These are phyloP conservation scores for Calameuta pallipes DNA, from an alignment of 2,888 invertebrate species.

Conservation along the genomic window DNA sequence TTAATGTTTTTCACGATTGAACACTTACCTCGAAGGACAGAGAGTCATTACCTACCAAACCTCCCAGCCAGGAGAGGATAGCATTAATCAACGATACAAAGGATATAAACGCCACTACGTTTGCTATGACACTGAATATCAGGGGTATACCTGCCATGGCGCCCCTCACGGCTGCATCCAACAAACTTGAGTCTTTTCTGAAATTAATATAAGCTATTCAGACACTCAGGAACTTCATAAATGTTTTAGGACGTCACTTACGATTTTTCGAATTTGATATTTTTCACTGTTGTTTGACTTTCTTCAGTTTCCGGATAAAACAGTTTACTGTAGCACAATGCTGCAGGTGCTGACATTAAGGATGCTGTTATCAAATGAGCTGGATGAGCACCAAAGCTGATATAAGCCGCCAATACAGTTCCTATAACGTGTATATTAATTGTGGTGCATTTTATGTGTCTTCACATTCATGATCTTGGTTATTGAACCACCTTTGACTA, in stretches of 20 bases:
- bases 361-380: constrained; percentile 92
- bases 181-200: constrained; percentile 83
- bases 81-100: constrained; percentile 88
- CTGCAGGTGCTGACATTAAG: constrained; percentile 96
- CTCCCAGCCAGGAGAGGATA: constrained; percentile 83
- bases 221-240: constrained; percentile 7
- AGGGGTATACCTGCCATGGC: constrained; percentile 84
- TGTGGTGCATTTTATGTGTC: neutral
- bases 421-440: constrained; percentile 67
- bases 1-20: neutral
- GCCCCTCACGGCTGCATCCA: constrained; percentile 94
- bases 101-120: constrained; percentile 91
- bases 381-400: constrained; percentile 88
- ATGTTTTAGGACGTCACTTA: constrained; percentile 61
- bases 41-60: constrained; percentile 75
- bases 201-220: constrained; percentile 29
- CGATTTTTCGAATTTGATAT: constrained; percentile 79
- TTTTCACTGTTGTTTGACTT: constrained; percentile 80
- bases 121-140: constrained; percentile 88
- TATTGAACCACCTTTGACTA: constrained; percentile 22
- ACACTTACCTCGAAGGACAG: constrained; percentile 69
- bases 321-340: constrained; percentile 89
- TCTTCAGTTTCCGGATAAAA: constrained; percentile 91
- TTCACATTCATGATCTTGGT: neutral
- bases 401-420: constrained; percentile 92